phyloP scores from a whole-genome alignment of 1,140 invertebrate genomes.

The Anoplophora glabripennis region DNA sequence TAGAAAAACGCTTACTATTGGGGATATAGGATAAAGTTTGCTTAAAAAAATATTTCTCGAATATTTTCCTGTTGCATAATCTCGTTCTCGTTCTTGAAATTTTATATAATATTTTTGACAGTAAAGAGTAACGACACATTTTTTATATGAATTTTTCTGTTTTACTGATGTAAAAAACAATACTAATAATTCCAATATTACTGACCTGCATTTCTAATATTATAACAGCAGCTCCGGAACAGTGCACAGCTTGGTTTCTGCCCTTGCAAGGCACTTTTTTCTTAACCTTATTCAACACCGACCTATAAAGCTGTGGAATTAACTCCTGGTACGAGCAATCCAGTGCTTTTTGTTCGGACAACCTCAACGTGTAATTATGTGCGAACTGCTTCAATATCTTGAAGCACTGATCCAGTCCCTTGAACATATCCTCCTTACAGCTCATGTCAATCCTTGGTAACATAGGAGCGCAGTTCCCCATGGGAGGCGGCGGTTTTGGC shows the following conservation, averaged over 20 bases:
- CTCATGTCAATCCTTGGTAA: slow-evolving; percentile 42
- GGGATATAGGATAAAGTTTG: no score
- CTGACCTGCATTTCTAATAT: slow-evolving; percentile 38
- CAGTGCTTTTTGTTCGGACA: slow-evolving; percentile 64
- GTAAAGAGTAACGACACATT: no score
- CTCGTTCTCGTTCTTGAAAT: no score
- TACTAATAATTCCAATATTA: slow-evolving; percentile 2
- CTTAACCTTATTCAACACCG: slow-evolving; percentile 56
- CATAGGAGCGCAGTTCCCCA: slow-evolving; percentile 43
- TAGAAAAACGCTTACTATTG: no score
- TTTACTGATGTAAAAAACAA: no score
- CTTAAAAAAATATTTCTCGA: no score
- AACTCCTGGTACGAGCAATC: slow-evolving; percentile 67
- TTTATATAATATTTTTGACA: no score
- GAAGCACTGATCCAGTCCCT: slow-evolving; percentile 54
- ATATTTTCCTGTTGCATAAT: no score
- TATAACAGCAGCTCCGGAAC: slow-evolving; percentile 64
- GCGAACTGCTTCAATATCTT: slow-evolving; percentile 59
- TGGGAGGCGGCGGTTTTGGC: slow-evolving; percentile 52
- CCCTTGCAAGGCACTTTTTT: slow-evolving; percentile 49
- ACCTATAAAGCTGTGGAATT: slow-evolving; percentile 63
- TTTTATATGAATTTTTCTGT: no score
- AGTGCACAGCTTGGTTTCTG: slow-evolving; percentile 56
- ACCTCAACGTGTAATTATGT: slow-evolving; percentile 51
- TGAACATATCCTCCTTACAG: slow-evolving; percentile 46